Evolutionary conservation across 2,888 invertebrate species (phyloP).

Genomic region (Anodontia alba): DNA sequence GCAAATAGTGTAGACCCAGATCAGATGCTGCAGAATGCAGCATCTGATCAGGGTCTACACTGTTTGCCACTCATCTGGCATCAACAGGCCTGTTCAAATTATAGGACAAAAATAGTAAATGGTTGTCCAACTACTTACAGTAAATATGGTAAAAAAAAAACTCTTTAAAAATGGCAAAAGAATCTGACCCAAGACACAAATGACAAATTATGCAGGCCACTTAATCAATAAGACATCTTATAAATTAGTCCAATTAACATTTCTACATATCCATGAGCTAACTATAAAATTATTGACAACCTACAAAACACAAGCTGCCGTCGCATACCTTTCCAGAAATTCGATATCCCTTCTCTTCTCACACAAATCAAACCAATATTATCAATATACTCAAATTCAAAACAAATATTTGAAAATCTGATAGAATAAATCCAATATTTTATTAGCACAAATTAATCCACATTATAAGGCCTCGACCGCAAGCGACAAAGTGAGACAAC

Average conservation of each 20-base stretch:
- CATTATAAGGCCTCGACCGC: background rate
- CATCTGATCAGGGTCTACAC: no score
- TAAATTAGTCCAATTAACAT: background rate
- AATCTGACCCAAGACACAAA: background rate
- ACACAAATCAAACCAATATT: background rate
- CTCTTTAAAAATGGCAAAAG: background rate
- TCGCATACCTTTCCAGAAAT: background rate
- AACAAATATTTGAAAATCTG: constrained; percentile 16
- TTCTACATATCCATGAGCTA: background rate
- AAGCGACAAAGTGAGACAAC: background rate
- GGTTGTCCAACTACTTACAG: no score
- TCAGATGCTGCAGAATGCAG: no score
- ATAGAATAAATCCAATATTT: constrained; percentile 18
- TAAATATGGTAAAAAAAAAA: no score
- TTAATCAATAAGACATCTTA: background rate
- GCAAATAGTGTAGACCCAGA: no score
- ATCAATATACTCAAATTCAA: constrained; percentile 11
- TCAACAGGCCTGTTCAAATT: no score
- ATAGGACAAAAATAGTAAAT: no score
- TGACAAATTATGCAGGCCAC: background rate
- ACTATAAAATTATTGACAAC: background rate
- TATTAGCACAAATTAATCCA: constrained; percentile 12
- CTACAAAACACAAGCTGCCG: background rate
- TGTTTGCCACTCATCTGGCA: no score
- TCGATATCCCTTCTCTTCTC: background rate